Percentiles rank a stretch among this genome's conserved stretches.
Conservation (phyloP, 2,888 invertebrate species). For the Zaprionus obscuricornis region DNA sequence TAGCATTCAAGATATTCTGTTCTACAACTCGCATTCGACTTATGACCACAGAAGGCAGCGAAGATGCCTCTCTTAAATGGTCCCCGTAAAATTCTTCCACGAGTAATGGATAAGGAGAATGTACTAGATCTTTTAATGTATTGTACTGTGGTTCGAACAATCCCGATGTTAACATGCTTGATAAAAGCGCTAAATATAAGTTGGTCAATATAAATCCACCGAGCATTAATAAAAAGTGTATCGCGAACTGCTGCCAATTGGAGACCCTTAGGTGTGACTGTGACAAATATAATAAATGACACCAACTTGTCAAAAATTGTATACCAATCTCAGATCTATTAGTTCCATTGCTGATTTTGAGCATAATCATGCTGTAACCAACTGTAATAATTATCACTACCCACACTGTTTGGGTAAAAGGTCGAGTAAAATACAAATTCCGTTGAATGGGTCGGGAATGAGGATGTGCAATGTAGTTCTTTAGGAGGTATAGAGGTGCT, state of each 20-base stretch:
- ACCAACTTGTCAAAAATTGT: constrained; percentile 32
- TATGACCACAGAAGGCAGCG: constrained; percentile 1
- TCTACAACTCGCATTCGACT: not conserved
- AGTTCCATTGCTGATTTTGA: constrained; percentile 5
- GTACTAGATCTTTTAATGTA: constrained; percentile 46
- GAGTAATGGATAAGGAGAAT: constrained; percentile 25
- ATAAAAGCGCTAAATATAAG: constrained; percentile 50
- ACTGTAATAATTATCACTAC: constrained; percentile 14
- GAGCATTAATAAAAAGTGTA: constrained; percentile 32
- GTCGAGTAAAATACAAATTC: constrained; percentile 51
- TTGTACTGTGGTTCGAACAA: constrained; percentile 53
- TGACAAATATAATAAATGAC: constrained; percentile 17
- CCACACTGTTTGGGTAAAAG: constrained; percentile 47
- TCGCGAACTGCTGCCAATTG: constrained; percentile 36
- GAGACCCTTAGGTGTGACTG: not conserved
- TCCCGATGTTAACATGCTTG: constrained; percentile 57
- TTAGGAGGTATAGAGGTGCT: constrained; percentile 1
- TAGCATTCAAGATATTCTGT: rapidly evolving
- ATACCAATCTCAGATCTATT: constrained; percentile 9
- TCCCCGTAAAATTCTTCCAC: constrained; percentile 26
- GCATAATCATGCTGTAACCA: constrained; percentile 27
- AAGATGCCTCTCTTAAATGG: too few relatives aligned
- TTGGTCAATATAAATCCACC: constrained; percentile 58
- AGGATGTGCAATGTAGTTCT: constrained; percentile 39
- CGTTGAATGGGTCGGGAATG: constrained; percentile 47